These are phyloP conservation scores for Drosophila biarmipes DNA, from an alignment of 1,140 invertebrate genomes.

Conservation along the genomic window DNA sequence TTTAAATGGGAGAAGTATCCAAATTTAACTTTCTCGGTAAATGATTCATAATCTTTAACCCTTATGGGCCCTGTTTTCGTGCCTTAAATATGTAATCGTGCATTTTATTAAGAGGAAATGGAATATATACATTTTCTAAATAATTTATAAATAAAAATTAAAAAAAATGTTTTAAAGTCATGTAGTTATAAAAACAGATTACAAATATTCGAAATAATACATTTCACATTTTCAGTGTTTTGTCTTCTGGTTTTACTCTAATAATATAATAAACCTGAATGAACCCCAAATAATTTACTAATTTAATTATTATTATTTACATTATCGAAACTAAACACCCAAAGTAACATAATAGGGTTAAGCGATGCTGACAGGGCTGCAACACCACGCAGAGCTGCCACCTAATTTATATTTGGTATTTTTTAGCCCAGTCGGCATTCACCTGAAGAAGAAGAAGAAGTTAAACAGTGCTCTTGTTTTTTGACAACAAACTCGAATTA, in stretches of 20 bases:
- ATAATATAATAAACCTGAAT: too few relatives aligned
- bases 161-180: too few relatives aligned
- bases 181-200: too few relatives aligned
- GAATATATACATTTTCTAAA: too few relatives aligned
- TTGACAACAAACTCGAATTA: conserved; percentile 23
- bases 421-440: conserved; percentile 25
- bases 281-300: too few relatives aligned
- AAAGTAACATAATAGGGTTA: conserved; percentile 1
- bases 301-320: too few relatives aligned
- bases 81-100: too few relatives aligned
- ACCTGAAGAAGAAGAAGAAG: conserved; percentile 25
- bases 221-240: too few relatives aligned
- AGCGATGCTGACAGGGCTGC: conserved; percentile 17
- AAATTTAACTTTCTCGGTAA: conserved; percentile 75
- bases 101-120: too few relatives aligned
- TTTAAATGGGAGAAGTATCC: conserved; percentile 75
- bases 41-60: conserved; percentile 74
- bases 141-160: too few relatives aligned
- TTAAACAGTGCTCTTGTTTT: conserved; percentile 54
- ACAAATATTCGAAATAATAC: too few relatives aligned
- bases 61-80: conserved; percentile 13
- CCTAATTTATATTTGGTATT: not conserved
- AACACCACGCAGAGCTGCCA: conserved; percentile 12
- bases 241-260: too few relatives aligned
- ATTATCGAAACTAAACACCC: not conserved